Conservation (phyloP, 2,797 vertebrate genomes). For the Odontamblyopus rebecca region DNA sequence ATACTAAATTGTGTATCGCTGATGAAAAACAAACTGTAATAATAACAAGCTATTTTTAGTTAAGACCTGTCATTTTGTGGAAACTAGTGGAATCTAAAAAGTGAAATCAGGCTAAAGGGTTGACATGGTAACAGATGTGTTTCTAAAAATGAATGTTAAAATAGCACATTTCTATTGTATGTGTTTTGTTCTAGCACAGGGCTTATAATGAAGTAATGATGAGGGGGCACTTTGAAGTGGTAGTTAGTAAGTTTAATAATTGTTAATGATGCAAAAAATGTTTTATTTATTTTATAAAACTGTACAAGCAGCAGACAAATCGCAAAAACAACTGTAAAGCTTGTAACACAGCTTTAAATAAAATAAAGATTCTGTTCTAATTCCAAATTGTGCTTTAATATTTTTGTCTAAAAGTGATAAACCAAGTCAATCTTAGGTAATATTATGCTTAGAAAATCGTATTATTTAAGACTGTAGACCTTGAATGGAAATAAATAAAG, state of each 20-base stretch:
- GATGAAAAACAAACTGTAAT: neutral
- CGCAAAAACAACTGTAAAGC: neutral
- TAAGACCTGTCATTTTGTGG: neutral
- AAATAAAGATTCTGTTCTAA: slow-evolving; percentile 22
- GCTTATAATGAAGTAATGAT: neutral
- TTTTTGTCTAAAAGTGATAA: slow-evolving; percentile 12
- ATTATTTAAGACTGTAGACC: too few relatives aligned
- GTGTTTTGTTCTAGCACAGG: neutral
- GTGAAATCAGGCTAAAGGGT: neutral
- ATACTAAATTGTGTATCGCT: neutral
- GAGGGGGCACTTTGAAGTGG: neutral
- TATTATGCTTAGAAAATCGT: too few relatives aligned
- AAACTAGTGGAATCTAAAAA: neutral
- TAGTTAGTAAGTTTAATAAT: neutral
- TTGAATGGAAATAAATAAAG: too few relatives aligned
- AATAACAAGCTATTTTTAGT: neutral
- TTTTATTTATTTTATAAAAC: slow-evolving; percentile 18
- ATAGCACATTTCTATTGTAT: neutral
- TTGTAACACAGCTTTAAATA: slow-evolving; percentile 18
- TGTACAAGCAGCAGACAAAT: neutral
- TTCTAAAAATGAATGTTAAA: neutral
- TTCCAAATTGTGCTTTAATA: slow-evolving; percentile 32
- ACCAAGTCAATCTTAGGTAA: too few relatives aligned
- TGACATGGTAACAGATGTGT: neutral
- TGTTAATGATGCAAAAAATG: neutral